Percentiles rank a stretch among this genome's conserved stretches.
Conservation (phyloP, 2,888 invertebrate genomes). For the Cataglyphis cursor region DNA sequence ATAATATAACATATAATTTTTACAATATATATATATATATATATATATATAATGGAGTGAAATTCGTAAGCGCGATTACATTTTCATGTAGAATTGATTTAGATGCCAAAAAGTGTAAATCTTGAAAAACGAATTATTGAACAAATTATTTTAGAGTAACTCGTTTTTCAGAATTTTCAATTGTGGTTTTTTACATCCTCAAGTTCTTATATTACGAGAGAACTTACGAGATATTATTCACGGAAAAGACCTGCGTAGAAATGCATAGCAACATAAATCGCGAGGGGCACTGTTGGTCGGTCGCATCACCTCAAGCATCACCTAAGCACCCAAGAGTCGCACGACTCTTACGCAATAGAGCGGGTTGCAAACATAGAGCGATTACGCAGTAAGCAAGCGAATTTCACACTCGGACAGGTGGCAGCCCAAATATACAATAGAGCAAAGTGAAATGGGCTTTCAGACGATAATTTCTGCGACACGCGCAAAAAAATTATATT, state of each 20-base stretch:
- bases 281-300: slow-evolving; percentile 26
- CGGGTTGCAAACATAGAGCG: slow-evolving; percentile 32
- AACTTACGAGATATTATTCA: slow-evolving; percentile 47
- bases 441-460: slow-evolving; percentile 19
- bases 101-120: background rate
- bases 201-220: slow-evolving; percentile 24
- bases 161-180: background rate
- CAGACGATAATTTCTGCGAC: background rate
- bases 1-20: background rate
- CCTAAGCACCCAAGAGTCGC: slow-evolving; percentile 49
- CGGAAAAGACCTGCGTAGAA: slow-evolving; percentile 32
- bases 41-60: background rate
- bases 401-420: slow-evolving; percentile 51
- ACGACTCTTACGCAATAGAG: slow-evolving; percentile 47
- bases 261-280: slow-evolving; percentile 47
- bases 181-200: background rate
- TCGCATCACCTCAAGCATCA: slow-evolving; percentile 24
- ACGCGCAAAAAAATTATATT: background rate
- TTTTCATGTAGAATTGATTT: background rate
- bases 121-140: background rate
- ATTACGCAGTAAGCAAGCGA: slow-evolving; percentile 50
- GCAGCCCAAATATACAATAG: slow-evolving; percentile 32
- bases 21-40: background rate
- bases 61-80: background rate
- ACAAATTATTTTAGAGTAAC: background rate